Base-by-base conservation (phyloP, 2,113 vertebrate species). In the Anoplopoma fimbria region DNA sequence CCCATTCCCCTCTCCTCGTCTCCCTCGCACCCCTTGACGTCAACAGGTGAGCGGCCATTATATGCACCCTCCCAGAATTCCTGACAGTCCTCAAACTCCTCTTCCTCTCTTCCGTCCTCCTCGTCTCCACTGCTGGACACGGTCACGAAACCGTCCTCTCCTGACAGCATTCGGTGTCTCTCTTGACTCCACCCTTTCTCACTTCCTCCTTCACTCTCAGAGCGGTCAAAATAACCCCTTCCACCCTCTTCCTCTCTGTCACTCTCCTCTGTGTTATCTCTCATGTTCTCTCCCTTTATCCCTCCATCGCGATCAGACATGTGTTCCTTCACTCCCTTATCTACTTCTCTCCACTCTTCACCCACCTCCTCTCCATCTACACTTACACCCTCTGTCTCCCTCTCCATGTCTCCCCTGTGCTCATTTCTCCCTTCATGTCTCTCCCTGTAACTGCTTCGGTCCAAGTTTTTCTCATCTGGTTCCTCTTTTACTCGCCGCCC, bases 91-190 rank as follows among this genome's bases (percentile, higher is more conserved):
- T 91, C 75, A 79, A 95, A 94, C 40, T 84, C 69, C 13, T 93
- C 87, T 33, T 93, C 88, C 33, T 92, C 91, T 57, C 55, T 69
- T 3, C 89, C 90, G 0, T 93, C 88, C 14, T 92, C 91, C 1
- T 88, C 90, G 1, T 95, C 94, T 27, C 82, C 91, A 9, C 94
- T 86, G 47, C 94, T 95, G 58, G 94, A 95, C 60, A 94, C 58
- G 0, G 92, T 94, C n/a, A 95, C 82, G 64, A 93, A 94, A 7
- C 87, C 91, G 33, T 95, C 93, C 51, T 95, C 93, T 47, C 27
- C 79, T 27, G 93, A 93, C 9, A 63, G 69, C 31, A 84, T 73
- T 75, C 65, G 89, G n/a, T 92, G 85, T 69, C 75, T 85, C 2
- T 90, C 88, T 73, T 23, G 63, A n/a, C 55, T 87, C 73, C 78